Evolutionary conservation across 2,113 vertebrate genomes (phyloP), one percentile per base, ranked within the genome.

Genomic region (Microcebus tavaratra): DNA sequence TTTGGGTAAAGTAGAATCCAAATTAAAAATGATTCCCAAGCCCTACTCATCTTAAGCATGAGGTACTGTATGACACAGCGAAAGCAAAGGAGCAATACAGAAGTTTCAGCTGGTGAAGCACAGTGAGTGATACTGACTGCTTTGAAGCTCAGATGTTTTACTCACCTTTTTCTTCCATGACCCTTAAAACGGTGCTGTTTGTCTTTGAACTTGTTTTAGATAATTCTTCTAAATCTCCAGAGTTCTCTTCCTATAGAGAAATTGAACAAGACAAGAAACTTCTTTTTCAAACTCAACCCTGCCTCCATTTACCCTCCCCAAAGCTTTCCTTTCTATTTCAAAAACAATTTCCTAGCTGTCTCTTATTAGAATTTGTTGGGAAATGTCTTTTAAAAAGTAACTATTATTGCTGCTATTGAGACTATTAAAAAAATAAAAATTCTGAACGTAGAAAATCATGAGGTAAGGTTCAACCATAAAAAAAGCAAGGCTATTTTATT

Each of bases 151-250:
- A 31, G 15, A 8, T 0, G 15, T 20, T 68, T 27, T 2, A 65
- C 75, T 98, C 94, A 99, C 99, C 98, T 97, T 98, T 98, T 87
- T 96, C 98, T 88, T 98, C 97, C 48, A 50, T 0, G 93, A 88
- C 10, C 73, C 83, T 83, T 55, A 61, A 88, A 36, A 76, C 61
- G 83, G 78, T 36, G 85, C 90, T 91, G 80, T 36, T 31, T n/a
- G 61, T 70, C 79, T 95, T 79, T 79, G 95, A 72, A 87, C 27
- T 94, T 78, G 93, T 80, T 96, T 97, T 89, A 53, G 94, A 89
- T 1, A 36, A 70, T 81, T 98, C 97, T 75, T 95, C 94, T 67
- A 80, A 50, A 81, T 98, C 98, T 73, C 36, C 81, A 45, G 90
- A 84, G 97, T 7, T 91, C 79, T 65, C 92, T 70, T 98, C 98